These are phyloP conservation scores for Calephelis perditalis DNA, from an alignment of 2,888 invertebrate genomes.

Conservation along the genomic window DNA sequence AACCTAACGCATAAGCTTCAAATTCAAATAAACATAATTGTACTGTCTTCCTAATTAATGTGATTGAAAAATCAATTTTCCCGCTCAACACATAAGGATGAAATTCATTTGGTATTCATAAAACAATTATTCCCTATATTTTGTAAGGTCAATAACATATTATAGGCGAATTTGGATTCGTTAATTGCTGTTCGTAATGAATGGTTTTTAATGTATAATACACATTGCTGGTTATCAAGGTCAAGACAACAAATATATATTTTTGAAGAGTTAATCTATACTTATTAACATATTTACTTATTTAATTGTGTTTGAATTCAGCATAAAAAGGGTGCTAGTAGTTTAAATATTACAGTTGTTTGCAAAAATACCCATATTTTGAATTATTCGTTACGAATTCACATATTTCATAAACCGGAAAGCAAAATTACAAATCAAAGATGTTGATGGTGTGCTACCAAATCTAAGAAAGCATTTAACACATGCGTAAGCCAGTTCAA, in stretches of 20 bases:
- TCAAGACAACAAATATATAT: neutral
- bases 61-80: constrained; percentile 2
- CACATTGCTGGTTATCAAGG: constrained; percentile 1
- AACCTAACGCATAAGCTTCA: constrained; percentile 25
- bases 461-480: too few species aligned
- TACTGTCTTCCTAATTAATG: neutral
- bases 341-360: too few species aligned
- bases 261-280: too few species aligned
- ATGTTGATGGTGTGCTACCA: too few species aligned
- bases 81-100: neutral
- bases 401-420: too few species aligned
- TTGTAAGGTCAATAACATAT: constrained; percentile 63
- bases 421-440: too few species aligned
- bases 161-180: constrained; percentile 58
- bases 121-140: constrained; percentile 48
- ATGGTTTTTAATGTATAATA: neutral
- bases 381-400: too few species aligned
- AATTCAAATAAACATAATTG: constrained; percentile 23
- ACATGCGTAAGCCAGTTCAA: too few species aligned
- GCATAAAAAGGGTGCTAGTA: too few species aligned
- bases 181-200: constrained; percentile 48
- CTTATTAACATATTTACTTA: too few species aligned
- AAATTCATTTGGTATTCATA: constrained; percentile 21
- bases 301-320: too few species aligned
- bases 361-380: too few species aligned